Conservation (phyloP, 2,113 vertebrate genomes). For the Lamprologus lemairii region DNA sequence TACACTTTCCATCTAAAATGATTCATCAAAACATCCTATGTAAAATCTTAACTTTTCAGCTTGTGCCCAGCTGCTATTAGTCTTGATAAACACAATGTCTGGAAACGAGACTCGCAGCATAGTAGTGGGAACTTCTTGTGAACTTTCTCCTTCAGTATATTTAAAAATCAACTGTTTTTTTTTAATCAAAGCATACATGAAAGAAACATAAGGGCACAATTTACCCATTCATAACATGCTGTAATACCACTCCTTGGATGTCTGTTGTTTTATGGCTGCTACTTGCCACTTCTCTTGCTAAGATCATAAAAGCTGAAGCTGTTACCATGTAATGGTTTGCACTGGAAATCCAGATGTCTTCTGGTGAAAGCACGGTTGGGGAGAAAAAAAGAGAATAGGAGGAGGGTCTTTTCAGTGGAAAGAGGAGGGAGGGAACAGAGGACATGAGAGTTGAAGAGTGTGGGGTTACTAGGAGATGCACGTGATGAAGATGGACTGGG, state of each 20-base stretch:
- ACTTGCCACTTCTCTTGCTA: constrained; percentile 42
- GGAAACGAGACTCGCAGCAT: not conserved
- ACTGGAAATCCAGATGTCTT: constrained; percentile 55
- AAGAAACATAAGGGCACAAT: not conserved
- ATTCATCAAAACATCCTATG: constrained; percentile 35
- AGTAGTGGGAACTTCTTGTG: not conserved
- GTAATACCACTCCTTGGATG: not conserved
- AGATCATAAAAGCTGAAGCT: constrained; percentile 27
- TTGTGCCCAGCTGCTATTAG: constrained; percentile 26
- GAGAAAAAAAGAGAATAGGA: not conserved
- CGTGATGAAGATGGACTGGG: not conserved
- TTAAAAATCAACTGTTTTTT: not conserved
- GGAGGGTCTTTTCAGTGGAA: not conserved
- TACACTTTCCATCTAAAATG: constrained; percentile 39
- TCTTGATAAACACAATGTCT: constrained; percentile 51
- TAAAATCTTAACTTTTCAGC: constrained; percentile 59
- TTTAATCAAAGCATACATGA: not conserved
- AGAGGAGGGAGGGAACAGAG: not conserved
- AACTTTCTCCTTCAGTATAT: not conserved
- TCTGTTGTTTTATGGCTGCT: constrained; percentile 26
- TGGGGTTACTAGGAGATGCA: not conserved
- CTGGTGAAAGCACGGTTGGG: constrained; percentile 4
- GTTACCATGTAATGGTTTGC: constrained; percentile 21
- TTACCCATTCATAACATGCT: not conserved
- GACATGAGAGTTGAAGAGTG: not conserved